phyloP scores from a whole-genome alignment of 2,888 invertebrate species.

The Troglohyphantes excavatus region DNA sequence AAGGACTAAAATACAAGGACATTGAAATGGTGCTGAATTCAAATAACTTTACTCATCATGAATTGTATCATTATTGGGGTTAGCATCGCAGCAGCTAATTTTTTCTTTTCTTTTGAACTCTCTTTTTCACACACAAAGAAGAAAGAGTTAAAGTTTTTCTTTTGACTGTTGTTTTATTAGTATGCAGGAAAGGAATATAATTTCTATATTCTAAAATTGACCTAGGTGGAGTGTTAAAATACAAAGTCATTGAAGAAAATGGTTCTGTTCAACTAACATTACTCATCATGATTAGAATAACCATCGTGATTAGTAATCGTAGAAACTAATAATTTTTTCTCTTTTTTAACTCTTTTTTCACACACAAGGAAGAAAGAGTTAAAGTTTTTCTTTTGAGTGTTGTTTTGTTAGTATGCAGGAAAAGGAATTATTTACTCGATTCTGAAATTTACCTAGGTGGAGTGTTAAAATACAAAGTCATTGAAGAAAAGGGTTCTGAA shows the following conservation, averaged over 20 bases:
- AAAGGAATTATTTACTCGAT: too few species aligned
- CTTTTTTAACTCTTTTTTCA: too few species aligned
- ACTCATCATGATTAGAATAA: not conserved
- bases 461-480: too few species aligned
- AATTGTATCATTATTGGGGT: constrained; percentile 28
- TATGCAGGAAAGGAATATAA: not conserved
- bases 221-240: not conserved
- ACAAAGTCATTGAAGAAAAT: not conserved
- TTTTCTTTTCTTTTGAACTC: too few species aligned
- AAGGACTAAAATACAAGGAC: not conserved
- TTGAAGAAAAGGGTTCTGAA: not conserved
- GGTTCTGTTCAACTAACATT: too few species aligned
- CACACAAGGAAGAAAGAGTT: constrained; percentile 21
- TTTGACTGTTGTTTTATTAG: not conserved
- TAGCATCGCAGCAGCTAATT: constrained; percentile 13
- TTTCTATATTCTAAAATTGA: too few species aligned
- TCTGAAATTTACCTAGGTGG: too few species aligned
- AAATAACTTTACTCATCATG: too few species aligned
- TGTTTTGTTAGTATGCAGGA: not conserved
- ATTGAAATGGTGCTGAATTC: not conserved
- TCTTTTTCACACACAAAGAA: constrained; percentile 25
- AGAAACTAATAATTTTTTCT: too few species aligned
- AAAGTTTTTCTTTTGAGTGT: constrained; percentile 29
- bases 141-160: constrained; percentile 11
- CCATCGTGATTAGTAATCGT: constrained; percentile 55